Evolutionary conservation across 2,888 invertebrate genomes (phyloP), one percentile per base, ranked within the genome.

Genomic region (Punctoribates punctum): DNA sequence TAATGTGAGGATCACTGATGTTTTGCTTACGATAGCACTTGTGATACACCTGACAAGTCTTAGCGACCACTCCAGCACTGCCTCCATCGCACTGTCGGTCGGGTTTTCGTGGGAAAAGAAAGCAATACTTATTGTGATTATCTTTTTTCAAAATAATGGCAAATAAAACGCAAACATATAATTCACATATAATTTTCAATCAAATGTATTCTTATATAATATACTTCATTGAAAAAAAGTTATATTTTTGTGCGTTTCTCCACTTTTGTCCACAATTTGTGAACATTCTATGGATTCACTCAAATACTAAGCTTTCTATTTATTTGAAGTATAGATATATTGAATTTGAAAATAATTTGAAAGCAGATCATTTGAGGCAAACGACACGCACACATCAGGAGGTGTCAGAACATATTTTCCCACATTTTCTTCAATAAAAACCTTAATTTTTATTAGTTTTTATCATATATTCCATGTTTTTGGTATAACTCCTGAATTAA

Each of bases 101-200:
- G 6, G 46, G 42, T 23, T 70, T 70, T 70, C 70, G 70, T 70
- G 70, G 70, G 70, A 70, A 70, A 70, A 70, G 70, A 70, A 70
- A 70, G 70, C 70, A 70, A 70, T 70, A 70, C 70, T 70, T 70
- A 70, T 70, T 70, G 42, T 70, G 42, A 70, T 42, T 70, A 70
- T 42, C 3, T 42, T 34, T n/a, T 62, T 70, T 38, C 23, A 70
- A 70, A 20, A 8, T 17, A 17, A 60, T 25, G 29, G 60, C 60
- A 60, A 60, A 60, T 34, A 65, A 65, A 34, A 65, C 34, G 29
- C 34, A 70, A 70, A 60, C 60, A 60, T 20, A 20, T 25, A 34
- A 34, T 34, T 5, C 34, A 57, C 20, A 13, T 57, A 23, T 57
- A 25, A 57, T 57, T 57, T 57, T 25, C 23, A 23, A 20, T 57